phyloP scores from a whole-genome alignment of 2,113 vertebrate genomes.

The Chlamydotis undulata region DNA sequence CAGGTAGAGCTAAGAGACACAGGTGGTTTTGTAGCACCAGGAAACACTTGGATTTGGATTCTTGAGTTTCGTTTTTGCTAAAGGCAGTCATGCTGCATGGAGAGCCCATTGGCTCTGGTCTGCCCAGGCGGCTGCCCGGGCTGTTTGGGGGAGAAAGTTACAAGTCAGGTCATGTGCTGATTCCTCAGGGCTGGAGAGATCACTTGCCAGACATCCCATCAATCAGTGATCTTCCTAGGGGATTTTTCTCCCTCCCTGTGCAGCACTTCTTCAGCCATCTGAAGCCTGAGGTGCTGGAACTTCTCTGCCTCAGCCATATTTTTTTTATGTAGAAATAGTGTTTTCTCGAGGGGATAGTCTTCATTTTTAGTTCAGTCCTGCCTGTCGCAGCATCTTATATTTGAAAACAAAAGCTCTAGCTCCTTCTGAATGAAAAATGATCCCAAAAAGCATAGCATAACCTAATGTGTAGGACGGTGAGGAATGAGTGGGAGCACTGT shows the following conservation, averaged over 20 bases:
- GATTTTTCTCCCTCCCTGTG: neutral
- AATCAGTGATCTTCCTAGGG: neutral
- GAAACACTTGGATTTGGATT: neutral
- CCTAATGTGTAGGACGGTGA: neutral
- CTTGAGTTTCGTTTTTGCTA: neutral
- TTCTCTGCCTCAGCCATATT: neutral
- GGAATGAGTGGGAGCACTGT: neutral
- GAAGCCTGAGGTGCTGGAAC: neutral
- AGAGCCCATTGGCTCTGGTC: neutral
- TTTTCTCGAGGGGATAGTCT: neutral
- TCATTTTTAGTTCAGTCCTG: neutral
- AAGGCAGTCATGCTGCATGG: neutral
- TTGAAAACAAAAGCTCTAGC: neutral
- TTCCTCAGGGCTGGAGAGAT: rapidly evolving
- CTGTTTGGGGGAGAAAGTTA: neutral
- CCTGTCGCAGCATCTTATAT: neutral
- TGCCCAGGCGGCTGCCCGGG: neutral
- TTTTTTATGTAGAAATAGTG: neutral
- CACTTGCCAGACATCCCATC: rapidly evolving
- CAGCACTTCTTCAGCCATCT: neutral
- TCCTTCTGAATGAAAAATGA: neutral
- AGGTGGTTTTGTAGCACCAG: neutral
- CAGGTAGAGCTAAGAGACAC: neutral
- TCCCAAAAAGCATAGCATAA: neutral
- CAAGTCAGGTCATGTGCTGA: neutral